phyloP scores from a whole-genome alignment of 2,888 invertebrate genomes.

The Noctua fimbriata region DNA sequence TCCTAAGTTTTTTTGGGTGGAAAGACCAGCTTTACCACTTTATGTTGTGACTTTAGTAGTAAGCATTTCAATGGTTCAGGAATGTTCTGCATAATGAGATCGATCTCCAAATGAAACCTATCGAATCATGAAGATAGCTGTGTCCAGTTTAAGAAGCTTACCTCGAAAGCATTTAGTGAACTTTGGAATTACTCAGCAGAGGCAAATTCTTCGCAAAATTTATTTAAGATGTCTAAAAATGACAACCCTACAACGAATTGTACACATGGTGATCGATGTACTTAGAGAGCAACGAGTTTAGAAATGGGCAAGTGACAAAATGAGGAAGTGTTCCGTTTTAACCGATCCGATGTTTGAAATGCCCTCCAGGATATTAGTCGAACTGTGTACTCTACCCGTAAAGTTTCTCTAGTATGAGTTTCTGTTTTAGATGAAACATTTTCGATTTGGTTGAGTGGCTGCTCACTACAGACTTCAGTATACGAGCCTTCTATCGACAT shows the following conservation, averaged over 20 bases:
- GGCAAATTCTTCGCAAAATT: neutral
- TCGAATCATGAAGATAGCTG: no score
- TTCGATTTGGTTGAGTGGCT: slow-evolving; percentile 31
- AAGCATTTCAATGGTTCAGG: neutral
- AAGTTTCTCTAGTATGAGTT: slow-evolving; percentile 35
- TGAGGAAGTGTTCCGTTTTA: slow-evolving; percentile 66
- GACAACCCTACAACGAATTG: slow-evolving; percentile 60
- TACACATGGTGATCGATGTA: slow-evolving; percentile 67
- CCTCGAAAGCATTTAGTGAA: neutral
- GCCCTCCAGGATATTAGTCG: slow-evolving; percentile 55
- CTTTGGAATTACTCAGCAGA: neutral
- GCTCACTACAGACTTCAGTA: slow-evolving; percentile 25
- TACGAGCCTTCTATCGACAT: slow-evolving; percentile 13
- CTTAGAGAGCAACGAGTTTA: slow-evolving; percentile 61
- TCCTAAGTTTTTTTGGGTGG: neutral
- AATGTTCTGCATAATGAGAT: neutral
- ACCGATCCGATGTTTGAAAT: slow-evolving; percentile 56
- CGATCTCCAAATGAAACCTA: neutral
- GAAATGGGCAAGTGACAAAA: slow-evolving; percentile 67
- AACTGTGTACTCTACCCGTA: slow-evolving; percentile 39
- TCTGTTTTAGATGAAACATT: slow-evolving; percentile 46
- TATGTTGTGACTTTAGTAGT: neutral
- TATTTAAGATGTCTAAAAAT: neutral
- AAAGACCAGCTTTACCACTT: neutral
- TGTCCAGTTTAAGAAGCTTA: neutral